Conservation (phyloP, 2,888 invertebrate species). For the Eurois occulta region DNA sequence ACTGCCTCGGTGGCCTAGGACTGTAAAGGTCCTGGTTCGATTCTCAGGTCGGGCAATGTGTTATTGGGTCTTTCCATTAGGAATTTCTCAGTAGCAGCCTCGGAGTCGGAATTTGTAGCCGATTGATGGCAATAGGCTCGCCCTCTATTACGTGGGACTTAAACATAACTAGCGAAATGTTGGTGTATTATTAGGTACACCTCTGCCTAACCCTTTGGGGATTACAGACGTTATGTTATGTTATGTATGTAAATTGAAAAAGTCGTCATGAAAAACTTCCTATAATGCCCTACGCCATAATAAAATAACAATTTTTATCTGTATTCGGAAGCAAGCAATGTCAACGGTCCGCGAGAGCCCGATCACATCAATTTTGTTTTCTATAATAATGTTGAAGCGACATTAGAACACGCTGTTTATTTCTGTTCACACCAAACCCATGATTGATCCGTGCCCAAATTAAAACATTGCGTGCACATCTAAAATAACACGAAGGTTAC, state of each 20-base stretch:
- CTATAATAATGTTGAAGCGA: not conserved
- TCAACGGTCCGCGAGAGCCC: not conserved
- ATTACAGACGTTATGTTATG: no score
- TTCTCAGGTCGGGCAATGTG: no score
- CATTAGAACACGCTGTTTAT: slow-evolving; percentile 1
- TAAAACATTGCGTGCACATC: slow-evolving; percentile 61
- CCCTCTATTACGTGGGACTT: no score
- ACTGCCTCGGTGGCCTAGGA: no score
- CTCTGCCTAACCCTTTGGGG: no score
- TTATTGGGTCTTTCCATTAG: no score
- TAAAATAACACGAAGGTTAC: slow-evolving; percentile 55
- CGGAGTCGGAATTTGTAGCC: no score
- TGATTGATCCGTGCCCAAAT: slow-evolving; percentile 54
- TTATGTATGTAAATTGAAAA: not conserved
- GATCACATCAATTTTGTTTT: not conserved
- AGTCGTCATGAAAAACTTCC: not conserved
- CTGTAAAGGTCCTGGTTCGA: no score
- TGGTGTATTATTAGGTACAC: no score
- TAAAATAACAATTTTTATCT: not conserved
- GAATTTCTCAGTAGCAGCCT: no score
- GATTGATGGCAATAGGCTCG: no score
- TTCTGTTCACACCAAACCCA: slow-evolving; percentile 8
- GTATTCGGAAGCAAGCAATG: not conserved
- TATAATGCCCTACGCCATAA: not conserved
- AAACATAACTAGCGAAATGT: no score